Percentiles rank a stretch among this genome's conserved stretches.
Conservation (phyloP, 2,797 vertebrate species). For the Momotus momota region DNA sequence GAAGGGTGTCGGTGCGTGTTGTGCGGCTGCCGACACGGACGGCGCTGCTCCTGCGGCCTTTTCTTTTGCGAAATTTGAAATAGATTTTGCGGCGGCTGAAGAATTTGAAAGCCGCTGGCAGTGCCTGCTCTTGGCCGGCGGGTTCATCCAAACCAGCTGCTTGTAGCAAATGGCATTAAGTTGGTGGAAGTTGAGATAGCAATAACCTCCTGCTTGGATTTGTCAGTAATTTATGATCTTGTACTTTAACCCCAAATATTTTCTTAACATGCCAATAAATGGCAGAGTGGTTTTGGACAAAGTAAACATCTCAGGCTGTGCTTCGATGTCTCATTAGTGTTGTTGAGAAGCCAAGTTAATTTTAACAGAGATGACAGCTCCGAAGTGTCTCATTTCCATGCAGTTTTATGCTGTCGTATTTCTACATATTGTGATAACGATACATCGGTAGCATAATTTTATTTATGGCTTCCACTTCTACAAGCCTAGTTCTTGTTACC, state of each 20-base stretch:
- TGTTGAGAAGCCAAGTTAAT: background rate
- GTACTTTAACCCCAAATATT: conserved; percentile 29
- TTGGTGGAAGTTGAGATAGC: background rate
- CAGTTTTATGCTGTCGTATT: background rate
- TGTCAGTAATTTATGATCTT: background rate
- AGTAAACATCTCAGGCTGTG: background rate
- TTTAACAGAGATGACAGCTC: background rate
- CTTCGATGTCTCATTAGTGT: background rate
- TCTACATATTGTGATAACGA: background rate
- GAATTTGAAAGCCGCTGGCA: background rate
- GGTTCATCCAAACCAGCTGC: background rate
- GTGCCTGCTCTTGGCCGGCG: background rate
- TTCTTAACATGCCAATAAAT: background rate
- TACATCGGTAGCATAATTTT: background rate
- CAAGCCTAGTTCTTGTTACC: background rate
- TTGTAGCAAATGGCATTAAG: background rate
- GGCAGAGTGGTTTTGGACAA: background rate
- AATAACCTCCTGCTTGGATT: background rate
- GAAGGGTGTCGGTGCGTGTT: fast-evolving
- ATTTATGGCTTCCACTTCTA: conserved; percentile 14
- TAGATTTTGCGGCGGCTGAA: background rate
- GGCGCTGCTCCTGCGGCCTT: background rate
- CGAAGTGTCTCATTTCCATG: background rate
- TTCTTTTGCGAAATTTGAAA: background rate
- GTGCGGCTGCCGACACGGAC: background rate